phyloP scores from a whole-genome alignment of 2,888 invertebrate species.

The Entomobrya multifasciata region DNA sequence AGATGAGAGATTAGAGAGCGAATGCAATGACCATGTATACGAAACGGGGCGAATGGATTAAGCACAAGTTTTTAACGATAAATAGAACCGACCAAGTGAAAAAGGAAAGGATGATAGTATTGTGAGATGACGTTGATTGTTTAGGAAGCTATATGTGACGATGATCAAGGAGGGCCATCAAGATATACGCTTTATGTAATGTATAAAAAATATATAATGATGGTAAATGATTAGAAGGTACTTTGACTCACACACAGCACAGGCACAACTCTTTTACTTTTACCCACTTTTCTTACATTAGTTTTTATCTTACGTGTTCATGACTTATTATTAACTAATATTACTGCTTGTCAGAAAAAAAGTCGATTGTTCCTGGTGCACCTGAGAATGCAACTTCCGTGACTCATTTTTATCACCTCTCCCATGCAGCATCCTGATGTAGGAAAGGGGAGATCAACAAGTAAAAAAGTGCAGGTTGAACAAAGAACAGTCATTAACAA shows the following conservation, averaged over 20 bases:
- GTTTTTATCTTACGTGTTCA: too few species aligned
- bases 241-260: too few species aligned
- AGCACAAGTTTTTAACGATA: background rate
- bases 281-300: too few species aligned
- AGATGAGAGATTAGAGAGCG: conserved; percentile 13
- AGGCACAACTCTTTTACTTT: too few species aligned
- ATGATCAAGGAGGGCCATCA: conserved; percentile 44
- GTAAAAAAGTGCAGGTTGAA: background rate
- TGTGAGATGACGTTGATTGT: background rate
- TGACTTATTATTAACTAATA: too few species aligned
- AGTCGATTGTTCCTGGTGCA: conserved; percentile 44
- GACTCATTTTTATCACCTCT: conserved; percentile 42
- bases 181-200: conserved; percentile 19
- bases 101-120: conserved; percentile 5
- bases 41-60: conserved; percentile 25
- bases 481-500: conserved; percentile 27
- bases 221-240: too few species aligned
- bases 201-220: conserved; percentile 26
- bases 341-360: too few species aligned
- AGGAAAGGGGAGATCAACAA: conserved; percentile 8
- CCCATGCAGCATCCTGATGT: background rate
- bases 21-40: conserved; percentile 13
- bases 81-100: conserved; percentile 27
- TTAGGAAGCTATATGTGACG: conserved; percentile 8
- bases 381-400: conserved; percentile 65